Evolutionary conservation across 2,888 invertebrate genomes (phyloP).

Genomic region (Harmothoe impar): DNA sequence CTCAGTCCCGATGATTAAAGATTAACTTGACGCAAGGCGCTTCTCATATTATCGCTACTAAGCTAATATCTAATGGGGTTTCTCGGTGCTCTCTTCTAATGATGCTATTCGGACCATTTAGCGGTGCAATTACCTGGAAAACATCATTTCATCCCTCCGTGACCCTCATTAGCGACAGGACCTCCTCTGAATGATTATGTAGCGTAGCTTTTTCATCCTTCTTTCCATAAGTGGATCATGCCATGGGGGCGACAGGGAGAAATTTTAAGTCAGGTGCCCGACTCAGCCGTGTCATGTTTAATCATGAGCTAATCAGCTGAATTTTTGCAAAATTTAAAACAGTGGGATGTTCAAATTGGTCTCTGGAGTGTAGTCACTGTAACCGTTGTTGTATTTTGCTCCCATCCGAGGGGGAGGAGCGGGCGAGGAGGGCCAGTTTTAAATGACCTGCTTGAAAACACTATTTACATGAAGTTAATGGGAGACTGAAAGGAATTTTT

Average conservation of each 20-base stretch:
- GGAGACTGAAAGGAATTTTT: too few relatives aligned
- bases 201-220: slow-evolving; percentile 1
- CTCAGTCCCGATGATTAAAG: slow-evolving; percentile 30
- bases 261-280: not conserved
- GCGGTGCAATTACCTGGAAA: slow-evolving; percentile 54
- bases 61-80: slow-evolving; percentile 55
- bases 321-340: slow-evolving; percentile 36
- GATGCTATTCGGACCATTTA: slow-evolving; percentile 57
- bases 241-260: not conserved
- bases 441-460: not conserved
- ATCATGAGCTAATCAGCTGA: slow-evolving; percentile 37
- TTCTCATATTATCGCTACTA: slow-evolving; percentile 36
- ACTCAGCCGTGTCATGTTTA: slow-evolving; percentile 14
- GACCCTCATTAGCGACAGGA: slow-evolving; percentile 43
- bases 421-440: not conserved
- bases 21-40: slow-evolving; percentile 31
- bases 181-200: slow-evolving; percentile 51
- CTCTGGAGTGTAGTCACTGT: not conserved
- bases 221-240: slow-evolving; percentile 41
- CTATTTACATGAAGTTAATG: slow-evolving; percentile 8
- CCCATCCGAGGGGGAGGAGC: not conserved
- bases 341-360: not conserved
- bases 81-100: slow-evolving; percentile 48
- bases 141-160: slow-evolving; percentile 47
- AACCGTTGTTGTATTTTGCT: not conserved